Evolutionary conservation across 2,888 invertebrate genomes (phyloP), one percentile per base, ranked within the genome.

Genomic region (Emesis furor): DNA sequence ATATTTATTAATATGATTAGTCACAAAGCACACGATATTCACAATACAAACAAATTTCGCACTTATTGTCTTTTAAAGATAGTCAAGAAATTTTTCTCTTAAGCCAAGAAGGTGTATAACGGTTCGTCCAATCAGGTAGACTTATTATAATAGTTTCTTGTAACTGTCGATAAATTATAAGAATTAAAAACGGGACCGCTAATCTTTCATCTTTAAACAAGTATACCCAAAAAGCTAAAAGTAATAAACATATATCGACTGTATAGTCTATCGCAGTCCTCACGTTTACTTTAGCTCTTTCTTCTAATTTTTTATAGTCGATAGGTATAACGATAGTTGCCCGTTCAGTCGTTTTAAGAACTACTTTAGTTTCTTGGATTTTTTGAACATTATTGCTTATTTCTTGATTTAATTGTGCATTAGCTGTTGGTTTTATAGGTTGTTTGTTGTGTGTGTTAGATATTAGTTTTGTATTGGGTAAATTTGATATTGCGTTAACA

Each of bases 151-250:
- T 93, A 78, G 98, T 98, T 91, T 98, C 98, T 91, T 98, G 97
- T 84, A 98, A 93, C 92, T 98, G 98, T 80, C 98, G 97, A 93
- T 98, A 99, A 72, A 98, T 97, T 93, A 98, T 97, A 2, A 99
- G 95, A 62, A 98, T 96, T 82, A 99, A 97, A 89, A 98, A 97
- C 46, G 99, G 99, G 88, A 99, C 97, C n/a, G 98, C 98, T 72
- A 98, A 96, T 86, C 98, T 97, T 92, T 98, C 98, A 91, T 98
- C 98, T 91, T 98, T 98, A 91, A 98, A 98, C 78, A 98, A 94
- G 94, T 98, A 99, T 51, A 98, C 97, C 98, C 98, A 99, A 93
- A 98, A 98, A 35, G 99, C 98, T 14, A 98, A 97, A 55, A 98
- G 87, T 82, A 99, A 97, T 90, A 99, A 97, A 65, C 98, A 98